phyloP scores from a whole-genome alignment of 2,113 vertebrate species.

The Sylvietta virens region DNA sequence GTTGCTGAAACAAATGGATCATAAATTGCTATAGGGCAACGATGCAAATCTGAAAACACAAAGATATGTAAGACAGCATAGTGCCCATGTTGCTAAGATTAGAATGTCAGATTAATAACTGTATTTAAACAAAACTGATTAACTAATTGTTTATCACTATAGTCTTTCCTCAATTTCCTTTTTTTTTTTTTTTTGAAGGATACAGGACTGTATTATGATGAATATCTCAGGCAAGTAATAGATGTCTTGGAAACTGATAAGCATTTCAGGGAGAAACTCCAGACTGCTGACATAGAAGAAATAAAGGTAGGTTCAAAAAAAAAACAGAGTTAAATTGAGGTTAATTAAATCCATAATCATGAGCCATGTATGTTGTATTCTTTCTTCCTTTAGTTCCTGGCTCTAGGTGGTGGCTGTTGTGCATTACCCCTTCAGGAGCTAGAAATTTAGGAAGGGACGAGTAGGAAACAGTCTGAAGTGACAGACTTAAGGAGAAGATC shows the following conservation, averaged over 20 bases:
- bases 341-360: background rate
- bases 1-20: background rate
- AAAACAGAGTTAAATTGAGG: background rate
- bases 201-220: slow-evolving; percentile 96
- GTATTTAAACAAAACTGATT: background rate
- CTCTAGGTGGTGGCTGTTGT: background rate
- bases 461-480: background rate
- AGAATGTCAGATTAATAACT: background rate
- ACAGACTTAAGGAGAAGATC: background rate
- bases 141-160: background rate
- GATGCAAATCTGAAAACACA: background rate
- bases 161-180: background rate
- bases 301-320: slow-evolving; percentile 85
- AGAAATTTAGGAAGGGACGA: background rate
- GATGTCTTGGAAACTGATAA: slow-evolving; percentile 97
- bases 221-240: slow-evolving; percentile 96
- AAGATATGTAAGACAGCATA: background rate
- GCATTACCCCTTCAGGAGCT: background rate
- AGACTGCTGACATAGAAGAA: slow-evolving; percentile 97
- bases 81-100: background rate
- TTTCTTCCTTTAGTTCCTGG: background rate
- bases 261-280: slow-evolving; percentile 97
- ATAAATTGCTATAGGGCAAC: background rate
- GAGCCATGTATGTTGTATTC: background rate
- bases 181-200: slow-evolving; percentile 75